A percentile compares a stretch with the other conserved stretches of the same genome.
These are phyloP conservation scores for Sylvilagus floridanus DNA, from an alignment of 2,797 vertebrate species.

Conservation along the genomic window DNA sequence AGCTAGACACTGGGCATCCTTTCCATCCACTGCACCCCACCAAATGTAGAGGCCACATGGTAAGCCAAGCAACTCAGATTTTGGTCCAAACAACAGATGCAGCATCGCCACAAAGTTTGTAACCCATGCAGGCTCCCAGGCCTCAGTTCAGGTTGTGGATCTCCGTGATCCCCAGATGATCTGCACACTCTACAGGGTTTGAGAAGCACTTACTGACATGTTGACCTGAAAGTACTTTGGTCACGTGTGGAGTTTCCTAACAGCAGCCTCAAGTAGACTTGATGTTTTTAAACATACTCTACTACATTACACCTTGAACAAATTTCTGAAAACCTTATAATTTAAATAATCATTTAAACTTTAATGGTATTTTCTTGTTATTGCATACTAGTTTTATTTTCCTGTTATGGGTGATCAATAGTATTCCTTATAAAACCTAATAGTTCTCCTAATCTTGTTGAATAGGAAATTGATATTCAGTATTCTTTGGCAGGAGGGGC, in stretches of 20 bases:
- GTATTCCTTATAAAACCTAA: constrained; percentile 2
- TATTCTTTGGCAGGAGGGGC: background rate
- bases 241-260: background rate
- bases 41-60: background rate
- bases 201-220: background rate
- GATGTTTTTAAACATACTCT: background rate
- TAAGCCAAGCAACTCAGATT: background rate
- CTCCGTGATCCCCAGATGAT: background rate
- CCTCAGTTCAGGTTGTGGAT: background rate
- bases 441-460: background rate
- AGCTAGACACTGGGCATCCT: background rate
- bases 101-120: background rate
- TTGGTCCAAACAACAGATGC: background rate
- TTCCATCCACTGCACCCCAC: background rate
- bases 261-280: background rate
- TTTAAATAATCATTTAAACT: constrained; percentile 23
- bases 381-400: constrained; percentile 1
- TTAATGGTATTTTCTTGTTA: background rate
- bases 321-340: background rate
- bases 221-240: background rate
- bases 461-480: constrained; percentile 15
- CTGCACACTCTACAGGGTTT: background rate
- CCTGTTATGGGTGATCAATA: background rate
- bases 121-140: background rate
- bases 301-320: background rate